A percentile compares a stretch with the other conserved stretches of the same genome.
Conservation (phyloP, 2,797 vertebrate genomes). For the Garrulus glandarius region DNA sequence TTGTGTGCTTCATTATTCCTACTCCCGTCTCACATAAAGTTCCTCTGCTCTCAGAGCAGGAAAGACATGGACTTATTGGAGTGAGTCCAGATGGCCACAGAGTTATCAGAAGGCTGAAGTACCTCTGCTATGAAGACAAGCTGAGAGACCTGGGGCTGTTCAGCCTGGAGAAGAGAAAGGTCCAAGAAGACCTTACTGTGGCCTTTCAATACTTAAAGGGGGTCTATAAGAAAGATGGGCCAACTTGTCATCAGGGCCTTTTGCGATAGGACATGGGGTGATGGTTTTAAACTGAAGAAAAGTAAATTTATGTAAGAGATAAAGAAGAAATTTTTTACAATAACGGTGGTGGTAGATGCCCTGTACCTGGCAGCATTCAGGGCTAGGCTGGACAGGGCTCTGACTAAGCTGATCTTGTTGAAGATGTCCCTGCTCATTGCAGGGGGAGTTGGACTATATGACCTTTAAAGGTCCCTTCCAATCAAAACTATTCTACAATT, state of each 20-base stretch:
- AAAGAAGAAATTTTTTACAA: neutral
- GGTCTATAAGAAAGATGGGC: neutral
- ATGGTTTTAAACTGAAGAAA: neutral
- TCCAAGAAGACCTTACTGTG: neutral
- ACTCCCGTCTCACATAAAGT: neutral
- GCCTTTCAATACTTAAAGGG: neutral
- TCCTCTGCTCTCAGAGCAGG: neutral
- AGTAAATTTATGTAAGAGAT: fast-evolving
- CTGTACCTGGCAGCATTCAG: neutral
- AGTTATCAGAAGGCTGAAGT: neutral
- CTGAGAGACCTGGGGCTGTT: neutral
- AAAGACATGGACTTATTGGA: neutral
- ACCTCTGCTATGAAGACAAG: neutral
- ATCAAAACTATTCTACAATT: neutral
- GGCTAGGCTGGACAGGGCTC: neutral
- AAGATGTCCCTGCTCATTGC: neutral
- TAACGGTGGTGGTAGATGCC: neutral
- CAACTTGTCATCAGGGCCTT: neutral
- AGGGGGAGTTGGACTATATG: neutral
- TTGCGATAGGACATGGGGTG: fast-evolving
- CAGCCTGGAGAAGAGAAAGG: neutral
- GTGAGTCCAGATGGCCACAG: neutral
- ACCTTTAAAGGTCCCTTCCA: neutral
- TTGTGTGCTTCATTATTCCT: neutral
- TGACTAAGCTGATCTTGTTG: neutral